Percentiles rank a stretch among this genome's conserved stretches.
These are phyloP conservation scores for Scaptomyza flava DNA, from an alignment of 2,888 invertebrate genomes.

Conservation along the genomic window DNA sequence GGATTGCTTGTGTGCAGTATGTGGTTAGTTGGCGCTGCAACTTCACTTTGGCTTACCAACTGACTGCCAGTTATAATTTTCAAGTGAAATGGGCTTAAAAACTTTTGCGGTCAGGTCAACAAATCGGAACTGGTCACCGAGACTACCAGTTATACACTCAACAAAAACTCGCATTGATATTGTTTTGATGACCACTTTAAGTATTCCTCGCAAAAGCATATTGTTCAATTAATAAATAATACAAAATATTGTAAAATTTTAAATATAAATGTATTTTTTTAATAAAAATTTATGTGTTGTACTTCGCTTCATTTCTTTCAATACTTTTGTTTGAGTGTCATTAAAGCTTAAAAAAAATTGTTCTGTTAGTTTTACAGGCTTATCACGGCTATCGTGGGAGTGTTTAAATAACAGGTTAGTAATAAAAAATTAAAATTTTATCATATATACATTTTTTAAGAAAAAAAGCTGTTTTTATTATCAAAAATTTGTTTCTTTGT, in stretches of 20 bases:
- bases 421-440: background rate
- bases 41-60: slow-evolving; percentile 23
- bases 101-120: slow-evolving; percentile 64
- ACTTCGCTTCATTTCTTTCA: background rate
- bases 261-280: too few relatives aligned
- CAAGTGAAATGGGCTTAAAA: slow-evolving; percentile 64
- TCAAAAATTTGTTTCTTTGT: too few relatives aligned
- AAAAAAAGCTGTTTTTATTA: too few relatives aligned
- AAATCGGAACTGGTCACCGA: slow-evolving; percentile 30
- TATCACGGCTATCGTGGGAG: background rate
- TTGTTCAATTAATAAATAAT: too few relatives aligned
- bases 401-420: background rate
- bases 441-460: too few relatives aligned
- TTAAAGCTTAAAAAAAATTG: background rate
- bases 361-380: background rate
- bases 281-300: background rate
- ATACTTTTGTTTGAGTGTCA: background rate
- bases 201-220: too few relatives aligned
- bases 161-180: background rate
- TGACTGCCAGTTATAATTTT: slow-evolving; percentile 66
- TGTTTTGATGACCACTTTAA: background rate
- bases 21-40: slow-evolving; percentile 29
- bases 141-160: background rate
- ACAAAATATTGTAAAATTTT: too few relatives aligned
- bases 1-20: slow-evolving; percentile 28